Percentiles rank a stretch among this genome's conserved stretches.
phyloP scores from a whole-genome alignment of 2,113 vertebrate genomes.

The Bothrops jararaca region DNA sequence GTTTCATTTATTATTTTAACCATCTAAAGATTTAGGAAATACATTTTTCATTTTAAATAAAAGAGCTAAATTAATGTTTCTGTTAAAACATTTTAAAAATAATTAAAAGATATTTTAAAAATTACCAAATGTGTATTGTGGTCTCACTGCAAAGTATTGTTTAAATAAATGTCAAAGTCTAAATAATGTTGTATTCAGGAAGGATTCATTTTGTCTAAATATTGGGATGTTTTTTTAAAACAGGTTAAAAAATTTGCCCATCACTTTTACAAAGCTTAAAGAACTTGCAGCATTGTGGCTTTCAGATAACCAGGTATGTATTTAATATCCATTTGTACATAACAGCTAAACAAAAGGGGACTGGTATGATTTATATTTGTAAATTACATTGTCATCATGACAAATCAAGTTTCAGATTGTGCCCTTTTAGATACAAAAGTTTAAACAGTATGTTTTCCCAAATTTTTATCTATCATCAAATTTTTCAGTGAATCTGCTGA shows the following conservation, averaged over 20 bases:
- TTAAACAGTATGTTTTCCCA: background rate
- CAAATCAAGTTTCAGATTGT: background rate
- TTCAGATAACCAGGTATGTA: constrained; percentile 97
- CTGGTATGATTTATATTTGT: background rate
- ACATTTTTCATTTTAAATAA: background rate
- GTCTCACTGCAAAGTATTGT: background rate
- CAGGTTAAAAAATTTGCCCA: constrained; percentile 97
- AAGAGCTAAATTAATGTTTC: background rate
- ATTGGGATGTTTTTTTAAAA: constrained; percentile 33
- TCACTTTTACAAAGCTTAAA: constrained; percentile 97
- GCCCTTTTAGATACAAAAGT: background rate
- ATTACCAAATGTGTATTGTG: fast-evolving
- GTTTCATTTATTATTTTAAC: background rate
- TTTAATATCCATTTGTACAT: background rate
- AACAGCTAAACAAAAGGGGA: background rate
- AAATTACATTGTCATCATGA: background rate
- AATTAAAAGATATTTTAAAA: background rate
- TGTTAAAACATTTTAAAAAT: background rate
- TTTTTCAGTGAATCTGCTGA: background rate
- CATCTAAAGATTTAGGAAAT: background rate
- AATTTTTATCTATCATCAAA: background rate
- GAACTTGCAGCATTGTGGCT: constrained; percentile 98
- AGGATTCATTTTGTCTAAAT: constrained; percentile 28
- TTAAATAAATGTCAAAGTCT: background rate
- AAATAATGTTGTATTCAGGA: fast-evolving